These are phyloP conservation scores for Meloidogyne exigua DNA, from an alignment of 1,140 invertebrate genomes.

Conservation along the genomic window DNA sequence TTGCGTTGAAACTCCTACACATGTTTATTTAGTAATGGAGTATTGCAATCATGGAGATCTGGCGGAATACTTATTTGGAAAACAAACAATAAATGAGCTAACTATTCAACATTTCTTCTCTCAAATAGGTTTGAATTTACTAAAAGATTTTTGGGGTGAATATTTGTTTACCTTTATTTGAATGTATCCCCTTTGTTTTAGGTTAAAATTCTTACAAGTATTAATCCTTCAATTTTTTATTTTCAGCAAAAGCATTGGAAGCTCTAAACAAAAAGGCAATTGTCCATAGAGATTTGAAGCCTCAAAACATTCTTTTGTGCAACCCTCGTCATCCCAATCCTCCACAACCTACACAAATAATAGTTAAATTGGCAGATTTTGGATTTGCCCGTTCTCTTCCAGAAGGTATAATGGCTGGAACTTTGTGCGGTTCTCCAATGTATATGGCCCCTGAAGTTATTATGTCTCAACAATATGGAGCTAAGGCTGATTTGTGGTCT, in stretches of 20 bases:
- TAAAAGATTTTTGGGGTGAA: too few relatives aligned
- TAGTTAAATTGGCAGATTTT: slow-evolving; percentile 91
- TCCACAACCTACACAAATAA: slow-evolving; percentile 84
- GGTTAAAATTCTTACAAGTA: too few relatives aligned
- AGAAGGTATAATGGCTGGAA: slow-evolving; percentile 98
- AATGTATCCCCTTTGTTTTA: too few relatives aligned
- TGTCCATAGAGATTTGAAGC: slow-evolving; percentile 93
- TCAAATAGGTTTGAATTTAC: slow-evolving; percentile 83
- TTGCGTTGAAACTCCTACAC: slow-evolving; percentile 87
- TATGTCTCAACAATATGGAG: slow-evolving; percentile 97
- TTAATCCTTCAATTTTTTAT: background rate
- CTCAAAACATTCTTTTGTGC: slow-evolving; percentile 67
- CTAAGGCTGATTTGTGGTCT: slow-evolving; percentile 81
- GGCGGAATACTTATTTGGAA: slow-evolving; percentile 88
- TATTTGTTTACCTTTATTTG: too few relatives aligned
- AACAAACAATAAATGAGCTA: slow-evolving; percentile 90
- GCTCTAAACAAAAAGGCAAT: slow-evolving; percentile 92
- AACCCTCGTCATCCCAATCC: slow-evolving; percentile 70
- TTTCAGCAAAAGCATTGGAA: slow-evolving; percentile 87
- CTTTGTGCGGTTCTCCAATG: slow-evolving; percentile 98
- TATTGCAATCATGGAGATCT: slow-evolving; percentile 98
- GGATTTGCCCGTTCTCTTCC: slow-evolving; percentile 96
- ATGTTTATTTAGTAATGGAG: slow-evolving; percentile 97
- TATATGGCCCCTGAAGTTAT: slow-evolving; percentile 99
- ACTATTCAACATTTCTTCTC: slow-evolving; percentile 90